These are phyloP conservation scores for Oreochromis niloticus DNA, from an alignment of 2,113 vertebrate species.

Conservation along the genomic window DNA sequence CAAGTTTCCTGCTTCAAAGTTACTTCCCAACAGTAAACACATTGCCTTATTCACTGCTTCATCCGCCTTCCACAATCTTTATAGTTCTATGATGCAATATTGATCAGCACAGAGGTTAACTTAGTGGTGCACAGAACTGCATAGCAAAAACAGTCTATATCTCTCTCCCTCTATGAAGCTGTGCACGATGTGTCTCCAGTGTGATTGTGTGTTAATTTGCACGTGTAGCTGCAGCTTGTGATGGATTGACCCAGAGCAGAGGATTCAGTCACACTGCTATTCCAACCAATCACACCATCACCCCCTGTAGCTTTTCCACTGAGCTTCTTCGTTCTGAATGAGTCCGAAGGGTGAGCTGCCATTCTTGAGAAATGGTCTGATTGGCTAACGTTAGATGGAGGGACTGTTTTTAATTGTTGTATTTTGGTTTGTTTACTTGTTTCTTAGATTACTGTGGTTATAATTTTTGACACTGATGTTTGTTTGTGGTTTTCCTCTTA, in stretches of 20 bases:
- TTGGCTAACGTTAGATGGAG: neutral
- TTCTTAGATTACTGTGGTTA: neutral
- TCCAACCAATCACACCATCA: fast-evolving
- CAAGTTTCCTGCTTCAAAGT: neutral
- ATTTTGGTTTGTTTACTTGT: neutral
- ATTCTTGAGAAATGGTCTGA: neutral
- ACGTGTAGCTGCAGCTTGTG: neutral
- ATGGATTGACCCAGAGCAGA: neutral
- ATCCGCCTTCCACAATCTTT: fast-evolving
- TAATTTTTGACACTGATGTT: neutral
- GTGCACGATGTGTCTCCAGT: neutral
- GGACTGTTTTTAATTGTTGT: neutral
- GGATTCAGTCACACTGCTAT: fast-evolving
- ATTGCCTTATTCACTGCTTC: neutral
- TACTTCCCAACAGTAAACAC: neutral
- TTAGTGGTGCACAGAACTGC: neutral
- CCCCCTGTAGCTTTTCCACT: fast-evolving
- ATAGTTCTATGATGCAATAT: fast-evolving
- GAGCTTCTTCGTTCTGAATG: fast-evolving
- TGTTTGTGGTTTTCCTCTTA: fast-evolving
- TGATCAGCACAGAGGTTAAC: fast-evolving
- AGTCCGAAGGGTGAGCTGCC: neutral
- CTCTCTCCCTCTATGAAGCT: neutral
- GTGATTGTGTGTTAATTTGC: neutral
- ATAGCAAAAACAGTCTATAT: neutral